Conservation (phyloP, 2,113 vertebrate genomes). For the Platysternon megacephalum region DNA sequence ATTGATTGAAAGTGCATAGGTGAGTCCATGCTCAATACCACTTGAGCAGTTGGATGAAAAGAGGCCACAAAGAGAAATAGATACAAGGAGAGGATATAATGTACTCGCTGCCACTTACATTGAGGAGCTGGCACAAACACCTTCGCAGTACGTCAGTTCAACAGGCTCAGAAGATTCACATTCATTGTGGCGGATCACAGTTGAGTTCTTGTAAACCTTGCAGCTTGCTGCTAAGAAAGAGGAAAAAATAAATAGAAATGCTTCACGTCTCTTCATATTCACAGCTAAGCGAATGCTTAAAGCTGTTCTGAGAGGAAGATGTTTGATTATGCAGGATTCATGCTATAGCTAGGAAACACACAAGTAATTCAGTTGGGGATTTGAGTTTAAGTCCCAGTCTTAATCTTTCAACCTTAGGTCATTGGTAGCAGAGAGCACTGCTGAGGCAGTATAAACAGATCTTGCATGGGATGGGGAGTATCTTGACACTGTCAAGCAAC, state of each 20-base stretch:
- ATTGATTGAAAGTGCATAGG: background rate
- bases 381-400: background rate
- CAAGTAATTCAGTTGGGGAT: background rate
- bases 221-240: conserved; percentile 67
- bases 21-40: background rate
- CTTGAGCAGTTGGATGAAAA: background rate
- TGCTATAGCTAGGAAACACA: accelerated
- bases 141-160: conserved; percentile 83
- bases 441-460: background rate
- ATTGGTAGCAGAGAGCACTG: background rate
- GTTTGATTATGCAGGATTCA: background rate
- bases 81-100: background rate
- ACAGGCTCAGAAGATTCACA: conserved; percentile 78
- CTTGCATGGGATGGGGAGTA: background rate
- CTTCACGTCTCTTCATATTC: background rate
- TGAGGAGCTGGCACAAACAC: conserved; percentile 84
- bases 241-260: background rate
- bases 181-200: conserved; percentile 63
- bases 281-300: background rate
- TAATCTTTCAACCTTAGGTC: background rate
- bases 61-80: background rate
- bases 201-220: conserved; percentile 58
- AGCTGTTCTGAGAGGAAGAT: background rate
- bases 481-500: background rate
- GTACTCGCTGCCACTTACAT: conserved; percentile 79